A percentile compares a stretch with the other conserved stretches of the same genome.
Evolutionary conservation across 2,797 vertebrate genomes (phyloP).

Genomic region (Pantherophis alleghaniensis): DNA sequence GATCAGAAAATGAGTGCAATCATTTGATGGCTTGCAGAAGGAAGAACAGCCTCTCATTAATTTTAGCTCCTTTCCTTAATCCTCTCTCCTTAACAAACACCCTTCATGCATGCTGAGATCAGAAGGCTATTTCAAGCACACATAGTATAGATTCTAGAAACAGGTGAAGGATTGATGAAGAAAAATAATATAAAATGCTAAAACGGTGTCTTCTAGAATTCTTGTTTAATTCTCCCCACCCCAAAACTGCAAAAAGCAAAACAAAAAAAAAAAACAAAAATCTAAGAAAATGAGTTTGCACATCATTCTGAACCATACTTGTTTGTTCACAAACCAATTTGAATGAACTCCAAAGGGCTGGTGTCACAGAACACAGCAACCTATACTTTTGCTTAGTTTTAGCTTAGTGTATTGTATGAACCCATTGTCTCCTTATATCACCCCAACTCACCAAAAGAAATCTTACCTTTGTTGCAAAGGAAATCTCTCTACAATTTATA

Average conservation of each 20-base stretch:
- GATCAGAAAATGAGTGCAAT: background rate
- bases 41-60: background rate
- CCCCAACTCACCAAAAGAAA: no score
- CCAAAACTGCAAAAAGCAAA: background rate
- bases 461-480: no score
- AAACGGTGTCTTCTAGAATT: background rate
- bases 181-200: slow-evolving; percentile 2
- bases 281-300: background rate
- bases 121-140: slow-evolving; percentile 15
- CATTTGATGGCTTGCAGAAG: background rate
- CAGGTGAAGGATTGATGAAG: background rate
- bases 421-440: no score
- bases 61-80: slow-evolving; percentile 29
- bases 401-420: background rate
- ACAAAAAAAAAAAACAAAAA: background rate
- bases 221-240: background rate
- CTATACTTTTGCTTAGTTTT: background rate
- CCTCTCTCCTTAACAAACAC: slow-evolving; percentile 16
- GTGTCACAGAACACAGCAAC: background rate
- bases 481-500: no score
- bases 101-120: background rate
- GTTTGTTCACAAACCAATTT: background rate
- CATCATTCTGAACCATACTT: background rate
- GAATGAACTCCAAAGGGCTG: background rate
- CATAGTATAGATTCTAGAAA: slow-evolving; percentile 3